Evolutionary conservation across 2,888 invertebrate species (phyloP).

Genomic region (Tipula vernalis): DNA sequence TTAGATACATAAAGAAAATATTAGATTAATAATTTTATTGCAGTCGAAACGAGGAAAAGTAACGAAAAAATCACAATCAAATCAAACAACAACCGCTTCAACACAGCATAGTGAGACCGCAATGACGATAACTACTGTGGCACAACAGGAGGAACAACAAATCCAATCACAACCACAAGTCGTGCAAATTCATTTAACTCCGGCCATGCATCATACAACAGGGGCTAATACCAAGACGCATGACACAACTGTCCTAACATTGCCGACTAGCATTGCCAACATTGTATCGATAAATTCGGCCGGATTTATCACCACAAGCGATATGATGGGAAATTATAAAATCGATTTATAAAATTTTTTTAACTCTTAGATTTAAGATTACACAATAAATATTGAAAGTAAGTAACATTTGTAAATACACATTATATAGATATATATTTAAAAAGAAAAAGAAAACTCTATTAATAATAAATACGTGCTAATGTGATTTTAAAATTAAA

Average conservation of each 20-base stretch:
- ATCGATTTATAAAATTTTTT: constrained; percentile 26
- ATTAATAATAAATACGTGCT: not conserved
- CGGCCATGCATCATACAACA: constrained; percentile 20
- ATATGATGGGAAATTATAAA: constrained; percentile 29
- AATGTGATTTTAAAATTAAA: not conserved
- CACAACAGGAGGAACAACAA: not conserved
- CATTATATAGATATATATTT: not conserved
- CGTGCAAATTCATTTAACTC: constrained; percentile 28
- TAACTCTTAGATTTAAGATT: not conserved
- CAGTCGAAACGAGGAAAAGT: constrained; percentile 10
- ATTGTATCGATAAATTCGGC: constrained; percentile 29
- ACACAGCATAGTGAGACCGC: constrained; percentile 5
- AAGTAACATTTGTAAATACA: constrained; percentile 5
- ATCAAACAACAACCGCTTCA: constrained; percentile 18
- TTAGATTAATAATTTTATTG: not conserved
- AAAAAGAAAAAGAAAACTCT: not conserved
- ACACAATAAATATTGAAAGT: constrained; percentile 10
- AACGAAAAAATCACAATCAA: constrained; percentile 17
- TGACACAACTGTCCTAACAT: constrained; percentile 28
- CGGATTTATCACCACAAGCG: constrained; percentile 27
- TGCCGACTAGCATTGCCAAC: constrained; percentile 29
- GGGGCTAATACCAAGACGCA: constrained; percentile 22
- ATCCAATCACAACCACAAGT: constrained; percentile 25
- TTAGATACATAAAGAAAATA: not conserved
- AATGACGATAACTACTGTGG: not conserved